Evolutionary conservation across 2,797 vertebrate genomes (phyloP).

Genomic region (Saxicola maurus): DNA sequence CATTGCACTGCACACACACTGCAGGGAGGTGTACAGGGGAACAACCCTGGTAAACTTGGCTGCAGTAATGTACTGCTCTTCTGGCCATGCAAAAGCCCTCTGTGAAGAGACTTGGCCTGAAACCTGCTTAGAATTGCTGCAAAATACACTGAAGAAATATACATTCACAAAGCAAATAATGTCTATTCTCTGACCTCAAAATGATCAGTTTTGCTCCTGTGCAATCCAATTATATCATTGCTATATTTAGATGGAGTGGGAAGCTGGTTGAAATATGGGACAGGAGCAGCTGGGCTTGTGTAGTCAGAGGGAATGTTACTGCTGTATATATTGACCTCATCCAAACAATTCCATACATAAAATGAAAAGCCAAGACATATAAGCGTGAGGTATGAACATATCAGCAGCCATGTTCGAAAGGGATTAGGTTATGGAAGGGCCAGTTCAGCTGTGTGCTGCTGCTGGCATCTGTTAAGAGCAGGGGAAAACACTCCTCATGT

Average conservation of each 20-base stretch:
- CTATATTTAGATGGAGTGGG: neutral
- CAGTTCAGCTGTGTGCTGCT: conserved; percentile 35
- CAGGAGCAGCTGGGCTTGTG: conserved; percentile 29
- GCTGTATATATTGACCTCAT: conserved; percentile 18
- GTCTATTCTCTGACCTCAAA: neutral
- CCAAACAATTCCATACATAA: conserved; percentile 47
- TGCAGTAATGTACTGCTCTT: neutral
- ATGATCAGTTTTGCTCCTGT: neutral
- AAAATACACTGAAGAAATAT: neutral
- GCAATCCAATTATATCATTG: neutral
- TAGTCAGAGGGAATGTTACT: conserved; percentile 16
- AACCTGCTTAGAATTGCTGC: neutral
- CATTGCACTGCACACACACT: accelerated
- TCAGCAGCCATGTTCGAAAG: conserved; percentile 40
- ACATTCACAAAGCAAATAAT: neutral
- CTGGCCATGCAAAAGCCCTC: neutral
- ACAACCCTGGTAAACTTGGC: neutral
- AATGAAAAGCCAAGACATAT: conserved; percentile 51
- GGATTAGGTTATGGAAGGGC: conserved; percentile 35
- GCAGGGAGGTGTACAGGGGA: neutral
- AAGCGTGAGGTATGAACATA: conserved; percentile 39
- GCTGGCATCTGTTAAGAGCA: conserved; percentile 52
- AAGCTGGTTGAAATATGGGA: conserved; percentile 28
- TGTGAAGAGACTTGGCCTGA: neutral
- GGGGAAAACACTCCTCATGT: conserved; percentile 40